Conservation (phyloP, 1,140 invertebrate species). For the Cotesia typhae region DNA sequence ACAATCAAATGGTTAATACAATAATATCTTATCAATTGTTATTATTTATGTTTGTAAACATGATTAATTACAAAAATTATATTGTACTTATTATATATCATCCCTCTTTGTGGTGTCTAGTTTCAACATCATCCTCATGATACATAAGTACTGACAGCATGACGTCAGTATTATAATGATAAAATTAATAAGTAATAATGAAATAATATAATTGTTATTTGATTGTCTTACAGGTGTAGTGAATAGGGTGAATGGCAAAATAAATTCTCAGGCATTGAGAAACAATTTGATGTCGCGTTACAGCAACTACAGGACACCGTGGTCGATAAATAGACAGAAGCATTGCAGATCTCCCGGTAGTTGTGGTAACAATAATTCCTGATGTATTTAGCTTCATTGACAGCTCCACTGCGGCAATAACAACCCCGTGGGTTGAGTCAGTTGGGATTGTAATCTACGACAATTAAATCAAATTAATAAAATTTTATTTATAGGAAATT, state of each 20-base stretch:
- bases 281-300: constrained; percentile 77
- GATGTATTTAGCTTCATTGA: constrained; percentile 81
- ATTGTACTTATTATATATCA: no score
- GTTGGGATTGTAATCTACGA: constrained; percentile 67
- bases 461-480: background rate
- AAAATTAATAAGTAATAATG: no score
- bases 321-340: constrained; percentile 83
- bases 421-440: constrained; percentile 78
- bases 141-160: no score
- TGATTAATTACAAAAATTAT: constrained; percentile 7
- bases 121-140: no score
- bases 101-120: no score
- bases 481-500: background rate
- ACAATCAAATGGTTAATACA: background rate
- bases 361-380: constrained; percentile 87
- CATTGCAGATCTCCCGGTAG: constrained; percentile 80
- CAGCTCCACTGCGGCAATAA: constrained; percentile 84
- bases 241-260: constrained; percentile 71
- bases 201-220: background rate
- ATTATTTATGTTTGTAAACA: background rate
- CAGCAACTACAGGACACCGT: constrained; percentile 83
- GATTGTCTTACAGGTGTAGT: constrained; percentile 65
- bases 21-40: background rate
- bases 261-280: constrained; percentile 81
- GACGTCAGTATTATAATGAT: background rate